Base-by-base conservation (phyloP, 2,113 vertebrate genomes). In the Seriola quinqueradiata region DNA sequence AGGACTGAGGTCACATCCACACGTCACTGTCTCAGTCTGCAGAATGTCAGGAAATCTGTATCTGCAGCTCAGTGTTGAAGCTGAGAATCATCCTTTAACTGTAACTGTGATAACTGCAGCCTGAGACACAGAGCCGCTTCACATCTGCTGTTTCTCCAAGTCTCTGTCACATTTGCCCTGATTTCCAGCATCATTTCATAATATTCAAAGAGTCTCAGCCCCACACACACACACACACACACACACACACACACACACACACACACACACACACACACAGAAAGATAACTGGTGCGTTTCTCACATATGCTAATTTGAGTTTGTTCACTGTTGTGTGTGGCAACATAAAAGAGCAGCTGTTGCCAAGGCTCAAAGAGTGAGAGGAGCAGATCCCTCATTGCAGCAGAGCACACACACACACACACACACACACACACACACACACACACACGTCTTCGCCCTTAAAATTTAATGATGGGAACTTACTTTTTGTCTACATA, bases 301-400 rank as follows among this genome's bases (percentile, higher is more conserved):
- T 74, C 32, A 6, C 69, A 72, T 86, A 89, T 94, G 91, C 88
- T 94, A 93, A 94, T 94, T 82, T 8, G 19, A 78, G 72, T 92
- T 85, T 92, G 87, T 89, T 90, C 70, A 67, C 72, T 69, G 74
- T 83, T 84, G 48, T 90, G 77, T 81, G 81, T 67, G 61, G 73
- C 46, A 72, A 88, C 90, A 93, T 93, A 87, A 93, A 93, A 93
- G 88, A 90, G 79, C 89, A 91, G 91, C 92, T 94, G 93, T 91
- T 90, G 70, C 69, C 82, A 78, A 19, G 85, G 89, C 85, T 89
- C 69, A 77, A 68, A 84, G 70, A 86, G 57, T 63, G 36, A 68
- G 64, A 77, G 79, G 36, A 81, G 86, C 79, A 81, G 77, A 84
- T 78, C 69, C 54, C 36, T 78, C 72, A 50, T 85, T 80, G 80